Evolutionary conservation across 2,888 invertebrate genomes (phyloP).

Genomic region (Labia minor): DNA sequence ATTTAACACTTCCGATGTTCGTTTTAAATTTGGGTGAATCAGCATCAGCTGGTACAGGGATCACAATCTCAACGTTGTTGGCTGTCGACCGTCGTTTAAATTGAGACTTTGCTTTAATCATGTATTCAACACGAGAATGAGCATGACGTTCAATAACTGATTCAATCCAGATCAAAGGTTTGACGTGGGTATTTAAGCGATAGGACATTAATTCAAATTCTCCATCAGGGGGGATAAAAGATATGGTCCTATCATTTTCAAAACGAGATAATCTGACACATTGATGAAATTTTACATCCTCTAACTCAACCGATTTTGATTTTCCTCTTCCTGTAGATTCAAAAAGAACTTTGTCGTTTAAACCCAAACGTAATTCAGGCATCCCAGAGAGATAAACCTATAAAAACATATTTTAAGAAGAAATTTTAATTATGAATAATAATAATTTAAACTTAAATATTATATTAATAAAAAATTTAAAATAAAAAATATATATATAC

Average conservation of each 20-base stretch:
- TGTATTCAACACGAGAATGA: slow-evolving; percentile 94
- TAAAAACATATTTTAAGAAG: not conserved
- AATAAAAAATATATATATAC: not conserved
- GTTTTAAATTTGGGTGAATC: slow-evolving; percentile 98
- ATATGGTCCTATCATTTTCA: slow-evolving; percentile 96
- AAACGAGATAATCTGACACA: slow-evolving; percentile 88
- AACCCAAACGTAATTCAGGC: slow-evolving; percentile 90
- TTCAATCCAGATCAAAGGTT: slow-evolving; percentile 98
- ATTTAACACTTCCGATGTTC: slow-evolving; percentile 92
- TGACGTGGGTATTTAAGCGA: slow-evolving; percentile 89
- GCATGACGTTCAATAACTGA: slow-evolving; percentile 95
- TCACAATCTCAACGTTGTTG: slow-evolving; percentile 96
- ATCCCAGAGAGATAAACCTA: slow-evolving; percentile 84
- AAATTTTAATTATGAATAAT: too few species aligned
- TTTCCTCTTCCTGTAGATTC: slow-evolving; percentile 95
- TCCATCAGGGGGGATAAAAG: slow-evolving; percentile 97
- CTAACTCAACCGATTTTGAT: slow-evolving; percentile 94
- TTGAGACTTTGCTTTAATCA: slow-evolving; percentile 98
- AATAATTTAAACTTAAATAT: too few species aligned
- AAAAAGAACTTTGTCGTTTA: slow-evolving; percentile 96
- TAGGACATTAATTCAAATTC: slow-evolving; percentile 99
- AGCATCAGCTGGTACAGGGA: slow-evolving; percentile 92
- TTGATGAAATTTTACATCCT: slow-evolving; percentile 98
- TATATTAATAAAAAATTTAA: not conserved
- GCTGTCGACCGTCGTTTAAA: slow-evolving; percentile 96